A percentile compares a stretch with the other conserved stretches of the same genome.
These are phyloP conservation scores for Lithobates pipiens DNA, from an alignment of 2,797 vertebrate species.

Conservation along the genomic window DNA sequence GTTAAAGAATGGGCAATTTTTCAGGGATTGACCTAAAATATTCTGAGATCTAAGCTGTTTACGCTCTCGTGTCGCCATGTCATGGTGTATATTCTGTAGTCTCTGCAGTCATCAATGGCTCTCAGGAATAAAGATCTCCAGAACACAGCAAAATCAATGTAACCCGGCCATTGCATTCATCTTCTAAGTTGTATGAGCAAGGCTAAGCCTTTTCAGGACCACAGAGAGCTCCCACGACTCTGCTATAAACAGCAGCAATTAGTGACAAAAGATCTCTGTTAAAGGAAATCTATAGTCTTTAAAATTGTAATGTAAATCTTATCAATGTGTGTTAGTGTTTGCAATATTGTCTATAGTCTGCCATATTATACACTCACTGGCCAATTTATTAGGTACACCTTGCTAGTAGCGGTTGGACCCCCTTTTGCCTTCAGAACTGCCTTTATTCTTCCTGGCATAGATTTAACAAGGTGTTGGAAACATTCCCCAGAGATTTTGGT, in stretches of 20 bases:
- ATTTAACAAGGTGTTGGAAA: no score
- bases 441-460: no score
- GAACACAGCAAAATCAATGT: neutral
- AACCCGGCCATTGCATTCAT: neutral
- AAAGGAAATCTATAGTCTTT: neutral
- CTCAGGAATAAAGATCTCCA: neutral
- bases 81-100: neutral
- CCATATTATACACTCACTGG: no score
- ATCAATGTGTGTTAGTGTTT: neutral
- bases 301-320: neutral
- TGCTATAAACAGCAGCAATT: neutral
- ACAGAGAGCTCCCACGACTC: constrained; percentile 3
- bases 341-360: neutral
- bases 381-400: no score
- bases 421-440: no score
- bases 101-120: neutral
- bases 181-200: neutral
- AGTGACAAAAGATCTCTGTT: neutral
- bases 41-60: neutral
- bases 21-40: neutral
- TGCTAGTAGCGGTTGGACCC: no score
- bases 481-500: no score
- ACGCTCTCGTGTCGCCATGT: neutral
- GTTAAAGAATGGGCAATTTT: neutral
- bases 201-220: constrained; percentile 11